Conservation (phyloP, 2,888 invertebrate genomes). For the Dasypogon diadema region DNA sequence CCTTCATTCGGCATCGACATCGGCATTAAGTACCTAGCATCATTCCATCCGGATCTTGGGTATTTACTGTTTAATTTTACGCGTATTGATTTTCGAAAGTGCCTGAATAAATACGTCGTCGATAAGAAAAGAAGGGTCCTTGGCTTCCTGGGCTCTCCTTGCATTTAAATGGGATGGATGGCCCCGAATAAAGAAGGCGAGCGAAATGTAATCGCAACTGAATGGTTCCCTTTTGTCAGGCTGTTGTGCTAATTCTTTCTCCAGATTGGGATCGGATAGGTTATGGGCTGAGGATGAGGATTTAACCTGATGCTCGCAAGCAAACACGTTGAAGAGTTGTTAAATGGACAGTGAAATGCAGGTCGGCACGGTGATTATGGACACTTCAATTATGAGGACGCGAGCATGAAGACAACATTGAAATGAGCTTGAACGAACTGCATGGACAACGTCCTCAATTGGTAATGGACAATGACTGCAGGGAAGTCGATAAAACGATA, state of each 20-base stretch:
- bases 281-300: too few relatives aligned
- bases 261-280: too few relatives aligned
- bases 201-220: not conserved
- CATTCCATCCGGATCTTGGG: slow-evolving; percentile 37
- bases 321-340: too few relatives aligned
- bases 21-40: slow-evolving; percentile 42
- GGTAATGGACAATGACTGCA: too few relatives aligned
- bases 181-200: slow-evolving; percentile 7
- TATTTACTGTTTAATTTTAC: slow-evolving; percentile 66
- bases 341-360: too few relatives aligned
- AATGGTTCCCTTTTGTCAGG: not conserved
- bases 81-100: slow-evolving; percentile 69
- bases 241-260: not conserved
- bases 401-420: too few relatives aligned
- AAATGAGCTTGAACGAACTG: too few relatives aligned
- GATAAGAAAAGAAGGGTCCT: slow-evolving; percentile 50
- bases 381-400: too few relatives aligned
- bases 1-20: slow-evolving; percentile 24
- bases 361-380: too few relatives aligned
- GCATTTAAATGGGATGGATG: slow-evolving; percentile 45
- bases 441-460: too few relatives aligned
- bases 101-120: slow-evolving; percentile 67
- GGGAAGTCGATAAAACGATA: too few relatives aligned
- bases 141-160: slow-evolving; percentile 25
- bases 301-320: too few relatives aligned